Evolutionary conservation across 2,888 invertebrate species (phyloP), one percentile per base, ranked within the genome.

Genomic region (Chaetoderma sp.): DNA sequence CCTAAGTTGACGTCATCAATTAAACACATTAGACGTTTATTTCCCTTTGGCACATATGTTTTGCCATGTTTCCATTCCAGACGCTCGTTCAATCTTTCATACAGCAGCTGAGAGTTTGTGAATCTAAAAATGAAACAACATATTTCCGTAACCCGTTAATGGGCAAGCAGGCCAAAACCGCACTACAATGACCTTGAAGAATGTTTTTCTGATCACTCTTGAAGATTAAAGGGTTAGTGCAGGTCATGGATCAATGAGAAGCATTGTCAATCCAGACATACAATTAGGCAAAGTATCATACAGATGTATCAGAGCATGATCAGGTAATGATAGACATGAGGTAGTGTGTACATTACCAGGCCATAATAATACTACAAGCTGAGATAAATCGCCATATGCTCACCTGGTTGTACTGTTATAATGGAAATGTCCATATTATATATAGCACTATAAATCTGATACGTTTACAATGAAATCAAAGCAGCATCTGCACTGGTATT

Each of bases 1-100:
- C 84, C 80, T 16, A 85, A 75, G 67, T 86, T 84, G 68, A 86
- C 73, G 72, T 86, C 86, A 76, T 86, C 86, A 4, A 86, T 72
- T 52, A 86, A 74, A 67, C 83, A 86, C 16, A 84, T 74, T 32
- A 86, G 79, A 44, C 82, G 66, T 71, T 85, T 86, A 79, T 84
- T 85, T 27, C 86, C 86, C 58, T 80, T 80, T 0, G 86, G 86
- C 30, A 85, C 80, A 63, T 79, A 85, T 13, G 83, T 83, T n/a
- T 77, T 73, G n/a, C 86, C 85, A 76, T 86, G 85, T 72, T 84
- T 83, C 86, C 86, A 86, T 63, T 85, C 84, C 44, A 86, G 69
- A 39, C 79, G 71, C 60, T 85, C 84, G 68, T 83, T 82, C 23
- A 86, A 72, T 25, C 83, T 72, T 28, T 84, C 77, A 70, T 84